phyloP scores from a whole-genome alignment of 2,888 invertebrate species.

The Pinctada fucata region DNA sequence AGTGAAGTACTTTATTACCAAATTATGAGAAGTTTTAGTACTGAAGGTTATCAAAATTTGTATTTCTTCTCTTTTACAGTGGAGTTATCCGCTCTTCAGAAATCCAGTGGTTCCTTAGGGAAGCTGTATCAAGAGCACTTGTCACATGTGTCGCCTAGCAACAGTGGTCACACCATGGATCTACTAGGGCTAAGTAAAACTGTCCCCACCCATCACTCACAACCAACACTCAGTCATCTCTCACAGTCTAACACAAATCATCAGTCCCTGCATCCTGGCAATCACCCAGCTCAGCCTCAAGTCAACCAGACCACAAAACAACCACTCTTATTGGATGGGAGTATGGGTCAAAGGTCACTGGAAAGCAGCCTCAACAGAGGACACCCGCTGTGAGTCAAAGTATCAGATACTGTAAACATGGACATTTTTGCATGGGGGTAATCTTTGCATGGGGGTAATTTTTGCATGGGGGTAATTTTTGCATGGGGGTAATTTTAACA shows the following conservation, averaged over 20 bases:
- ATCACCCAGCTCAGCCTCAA: too few species aligned
- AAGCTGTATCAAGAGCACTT: slow-evolving; percentile 53
- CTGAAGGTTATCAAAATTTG: too few species aligned
- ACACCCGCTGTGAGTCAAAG: slow-evolving; percentile 21
- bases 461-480: too few species aligned
- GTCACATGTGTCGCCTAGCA: slow-evolving; percentile 36
- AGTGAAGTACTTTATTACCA: too few species aligned
- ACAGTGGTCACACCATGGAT: slow-evolving; percentile 64
- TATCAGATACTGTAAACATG: background rate
- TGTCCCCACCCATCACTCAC: slow-evolving; percentile 38
- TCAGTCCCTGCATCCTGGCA: slow-evolving; percentile 18
- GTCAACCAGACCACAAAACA: background rate
- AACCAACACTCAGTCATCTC: slow-evolving; percentile 17
- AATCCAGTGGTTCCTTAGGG: slow-evolving; percentile 46
- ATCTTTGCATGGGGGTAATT: too few species aligned
- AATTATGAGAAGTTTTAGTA: too few species aligned
- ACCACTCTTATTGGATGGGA: slow-evolving; percentile 45
- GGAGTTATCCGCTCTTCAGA: slow-evolving; percentile 59
- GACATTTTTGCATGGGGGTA: too few species aligned
- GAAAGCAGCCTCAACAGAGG: slow-evolving; percentile 38
- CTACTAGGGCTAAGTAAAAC: slow-evolving; percentile 68
- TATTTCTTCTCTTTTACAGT: slow-evolving; percentile 44
- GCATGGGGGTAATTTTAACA: too few species aligned
- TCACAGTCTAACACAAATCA: slow-evolving; percentile 16
- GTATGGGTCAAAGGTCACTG: slow-evolving; percentile 47